Evolutionary conservation across 92 coral and sea anemone species (phyloP), one percentile per base, ranked within the genome.

Genomic region (Parazoanthus atlanticus): DNA sequence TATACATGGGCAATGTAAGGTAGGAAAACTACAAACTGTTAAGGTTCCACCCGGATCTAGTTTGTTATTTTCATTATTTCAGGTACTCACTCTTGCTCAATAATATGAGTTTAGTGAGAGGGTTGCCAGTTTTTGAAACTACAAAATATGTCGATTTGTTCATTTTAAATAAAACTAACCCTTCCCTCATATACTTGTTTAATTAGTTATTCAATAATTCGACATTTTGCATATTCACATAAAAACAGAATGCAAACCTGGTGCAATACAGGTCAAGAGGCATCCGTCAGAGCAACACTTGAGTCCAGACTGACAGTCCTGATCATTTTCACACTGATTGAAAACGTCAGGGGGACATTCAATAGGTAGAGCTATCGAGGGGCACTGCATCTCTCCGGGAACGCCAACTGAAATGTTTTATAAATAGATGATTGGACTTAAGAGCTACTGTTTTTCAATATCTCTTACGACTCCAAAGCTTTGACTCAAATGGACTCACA

Each of bases 201-300:
- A 13, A 1, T 13, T 13, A 52, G 52, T 46, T 46, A 46, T 46
- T 46, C 15, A 46, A 10, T 46, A 8, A 46, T 46, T 46, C 52
- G 52, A 46, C 52, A 46, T 69, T n/a, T 69, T 69, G 74, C 74
- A n/a, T 69, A 13, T 31, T 73, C 26, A 52, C 12, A 17, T 12
- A 31, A 78, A 5, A 29, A 86, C 33, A 41, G 6, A 28, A 29
- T 32, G 31, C 52, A 32, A 87, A 95, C 98, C 92, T 86, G 92
- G 91, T 26, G 69, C 71, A 31, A 86, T 89, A 70, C 98, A 95
- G 85, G 61, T 72, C 30, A 87, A 80, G 26, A 46, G 88, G 78
- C 98, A 95, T 33, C 94, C 94, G 31, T 90, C 80, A 19, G 93
- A 83, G 61, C 98, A 95, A 84, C 98, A 95, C 52, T 89, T 91